Evolutionary conservation across 2,797 vertebrate genomes (phyloP), one percentile per base, ranked within the genome.

Genomic region (Clarias platycephalus): DNA sequence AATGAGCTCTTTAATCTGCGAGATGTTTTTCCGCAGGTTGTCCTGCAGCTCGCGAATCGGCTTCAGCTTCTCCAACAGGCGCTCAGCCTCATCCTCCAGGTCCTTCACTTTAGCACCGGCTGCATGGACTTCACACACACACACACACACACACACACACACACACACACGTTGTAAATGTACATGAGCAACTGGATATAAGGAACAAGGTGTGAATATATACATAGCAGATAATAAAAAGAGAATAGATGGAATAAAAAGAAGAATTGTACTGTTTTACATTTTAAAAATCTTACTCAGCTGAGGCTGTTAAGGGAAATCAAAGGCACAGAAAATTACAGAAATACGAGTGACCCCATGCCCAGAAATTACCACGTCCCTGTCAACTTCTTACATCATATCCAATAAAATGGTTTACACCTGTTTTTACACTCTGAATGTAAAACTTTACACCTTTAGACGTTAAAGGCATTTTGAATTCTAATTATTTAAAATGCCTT

Each of bases 1-100:
- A 92, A 99, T 99, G 86, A 99, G 91, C 83, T 99, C 98, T 89
- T 99, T 98, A 89, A 99, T 99, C 91, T 99, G 98, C 1, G 98
- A 99, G 91, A 99, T 98, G 91, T 99, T 99, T 86, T 95, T 97
- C 88, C 96, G 96, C 88, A 99, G 90, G 87, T 98, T 97, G 91
- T 99, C 97, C 89, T 99, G 96, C 83, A 99, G 96, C 91, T 95
- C 95, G 91, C 95, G 97, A 91, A 99, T 97, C 63, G 98, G 98
- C 91, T 98, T 96, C 86, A 99, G 93, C 91, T 98, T 99, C 91
- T 99, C 96, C 91, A 97, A 76, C 80, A 99, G 93, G 20, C 96
- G 94, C 90, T 99, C 96, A 31, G 97, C 96, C 91, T 99, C 97
- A 28, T 97, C 95, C 91, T 99, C 97, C 83, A 99, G 91, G 85